Evolutionary conservation across 1,140 invertebrate genomes (phyloP), one percentile per base, ranked within the genome.

Genomic region (Latrodectus geometricus): DNA sequence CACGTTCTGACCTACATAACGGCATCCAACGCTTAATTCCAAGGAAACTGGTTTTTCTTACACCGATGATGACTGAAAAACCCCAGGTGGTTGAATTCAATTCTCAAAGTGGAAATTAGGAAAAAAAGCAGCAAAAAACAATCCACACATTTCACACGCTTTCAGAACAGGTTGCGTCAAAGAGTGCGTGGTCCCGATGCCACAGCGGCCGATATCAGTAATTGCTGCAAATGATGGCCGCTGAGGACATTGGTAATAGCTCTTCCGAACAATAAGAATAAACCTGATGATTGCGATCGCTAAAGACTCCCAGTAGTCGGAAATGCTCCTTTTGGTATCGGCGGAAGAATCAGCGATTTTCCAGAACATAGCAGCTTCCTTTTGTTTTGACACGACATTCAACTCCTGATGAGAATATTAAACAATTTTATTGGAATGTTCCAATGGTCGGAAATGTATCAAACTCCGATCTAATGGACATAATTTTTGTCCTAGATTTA

Each of bases 61-160:
- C 35, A 35, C 5, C 35, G 35, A 61, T 61, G 54, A 14, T 54
- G 15, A 56, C 56, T 52, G 65, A 66, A 66, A 72, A 76, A 20
- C 80, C 80, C 65, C 80, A 52, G 82, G 82, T 76, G 82, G 35
- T 35, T 35, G 35, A 35, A 35, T 84, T 69, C 72, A 76, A 84
- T 84, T 84, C 82, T 84, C 82, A 84, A 84, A 84, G 82, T 84
- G 76, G 82, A 75, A 76, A 84, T 73, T 69, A 35, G 82, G 82
- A 68, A 84, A 84, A 84, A 65, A n/a, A n/a, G n/a, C n/a, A n/a
- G n/a, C n/a, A n/a, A n/a, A n/a, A 68, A 65, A 17, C 11, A n/a
- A 9, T 20, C 15, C 74, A 17, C 49, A n/a, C 48, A 76, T 75
- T 84, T 84, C 61, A 68, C 82, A 76, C 82, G 61, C 72, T 50